A percentile compares a stretch with the other conserved stretches of the same genome.
Evolutionary conservation across 2,888 invertebrate species (phyloP).

Genomic region (Eilema caniola): DNA sequence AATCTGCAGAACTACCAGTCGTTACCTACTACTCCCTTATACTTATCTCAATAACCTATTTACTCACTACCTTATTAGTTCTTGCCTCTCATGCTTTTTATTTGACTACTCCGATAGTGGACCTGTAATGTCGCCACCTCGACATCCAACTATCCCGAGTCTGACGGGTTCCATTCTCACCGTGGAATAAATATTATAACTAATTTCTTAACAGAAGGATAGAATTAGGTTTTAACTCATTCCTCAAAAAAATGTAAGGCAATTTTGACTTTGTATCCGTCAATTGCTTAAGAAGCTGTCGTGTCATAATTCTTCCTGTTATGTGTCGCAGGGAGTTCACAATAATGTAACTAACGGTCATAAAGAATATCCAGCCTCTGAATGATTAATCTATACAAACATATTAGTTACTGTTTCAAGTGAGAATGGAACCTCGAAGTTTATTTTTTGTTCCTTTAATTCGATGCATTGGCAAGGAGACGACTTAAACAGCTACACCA

Average conservation of each 20-base stretch:
- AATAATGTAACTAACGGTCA: no score
- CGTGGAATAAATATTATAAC: not conserved
- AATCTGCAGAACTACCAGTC: slow-evolving; percentile 29
- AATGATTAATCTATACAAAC: no score
- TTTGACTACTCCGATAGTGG: not conserved
- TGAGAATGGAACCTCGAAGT: not conserved
- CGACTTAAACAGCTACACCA: not conserved
- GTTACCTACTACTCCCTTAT: slow-evolving; percentile 15
- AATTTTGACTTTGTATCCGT: no score
- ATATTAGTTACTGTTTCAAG: not conserved
- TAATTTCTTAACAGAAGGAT: no score
- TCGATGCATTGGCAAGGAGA: not conserved
- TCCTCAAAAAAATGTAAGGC: no score
- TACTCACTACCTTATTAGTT: slow-evolving; percentile 35
- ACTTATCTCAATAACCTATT: slow-evolving; percentile 18
- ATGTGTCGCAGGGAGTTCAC: no score
- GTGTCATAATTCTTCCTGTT: no score
- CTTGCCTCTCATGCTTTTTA: slow-evolving; percentile 17
- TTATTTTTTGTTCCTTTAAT: not conserved
- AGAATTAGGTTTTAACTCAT: no score
- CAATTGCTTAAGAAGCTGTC: not conserved
- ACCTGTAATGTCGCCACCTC: not conserved
- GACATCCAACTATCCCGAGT: not conserved
- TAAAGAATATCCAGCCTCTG: no score
- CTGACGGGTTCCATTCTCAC: not conserved